Evolutionary conservation across 2,113 vertebrate species (phyloP).

Genomic region (Serinus canaria): DNA sequence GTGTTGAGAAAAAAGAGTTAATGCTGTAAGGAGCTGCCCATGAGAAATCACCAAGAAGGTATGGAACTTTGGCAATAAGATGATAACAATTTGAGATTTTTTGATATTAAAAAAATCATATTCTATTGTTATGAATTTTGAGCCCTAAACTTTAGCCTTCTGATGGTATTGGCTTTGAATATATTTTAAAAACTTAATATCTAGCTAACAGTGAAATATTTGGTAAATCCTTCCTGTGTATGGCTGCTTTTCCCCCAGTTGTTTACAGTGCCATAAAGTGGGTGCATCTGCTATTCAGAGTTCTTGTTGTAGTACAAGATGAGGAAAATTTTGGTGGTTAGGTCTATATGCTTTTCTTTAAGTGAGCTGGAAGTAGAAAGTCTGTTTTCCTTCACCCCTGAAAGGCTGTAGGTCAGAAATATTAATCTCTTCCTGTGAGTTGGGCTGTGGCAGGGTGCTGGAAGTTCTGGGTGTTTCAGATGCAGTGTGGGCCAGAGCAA

Average conservation of each 20-base stretch:
- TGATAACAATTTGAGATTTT: neutral
- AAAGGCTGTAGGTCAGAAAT: neutral
- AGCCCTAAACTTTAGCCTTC: neutral
- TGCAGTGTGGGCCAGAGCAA: neutral
- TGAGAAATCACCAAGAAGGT: too few relatives aligned
- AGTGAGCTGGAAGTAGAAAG: neutral
- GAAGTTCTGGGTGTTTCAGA: neutral
- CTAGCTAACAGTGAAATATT: neutral
- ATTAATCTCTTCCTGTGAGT: neutral
- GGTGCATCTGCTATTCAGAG: neutral
- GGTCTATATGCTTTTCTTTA: neutral
- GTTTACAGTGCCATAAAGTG: neutral
- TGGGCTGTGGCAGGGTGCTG: neutral
- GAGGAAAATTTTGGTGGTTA: neutral
- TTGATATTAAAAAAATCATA: neutral
- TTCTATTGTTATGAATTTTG: neutral
- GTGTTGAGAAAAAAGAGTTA: too few relatives aligned
- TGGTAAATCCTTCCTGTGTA: neutral
- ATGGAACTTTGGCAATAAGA: too few relatives aligned
- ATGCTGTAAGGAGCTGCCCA: too few relatives aligned
- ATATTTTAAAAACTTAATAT: neutral
- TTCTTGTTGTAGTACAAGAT: neutral
- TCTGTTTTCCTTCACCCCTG: neutral
- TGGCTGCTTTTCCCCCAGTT: neutral
- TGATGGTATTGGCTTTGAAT: neutral